phyloP scores from a whole-genome alignment of 64 coral and sea anemone genomes.

The Pocillopora verrucosa region DNA sequence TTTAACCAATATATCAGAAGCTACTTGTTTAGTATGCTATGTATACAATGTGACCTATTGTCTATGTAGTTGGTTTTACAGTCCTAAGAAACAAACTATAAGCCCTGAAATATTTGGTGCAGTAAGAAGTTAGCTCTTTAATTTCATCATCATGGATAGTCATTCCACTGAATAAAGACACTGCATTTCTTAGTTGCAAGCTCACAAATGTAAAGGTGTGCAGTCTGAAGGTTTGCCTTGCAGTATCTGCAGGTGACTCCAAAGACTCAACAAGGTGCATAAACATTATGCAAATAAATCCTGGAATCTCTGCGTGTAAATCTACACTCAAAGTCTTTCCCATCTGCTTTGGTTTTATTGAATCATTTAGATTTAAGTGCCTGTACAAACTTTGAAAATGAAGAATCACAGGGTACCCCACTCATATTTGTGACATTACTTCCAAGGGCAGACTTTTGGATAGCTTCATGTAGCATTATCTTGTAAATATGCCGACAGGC shows the following conservation, averaged over 20 bases:
- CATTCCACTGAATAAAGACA: conserved; percentile 44
- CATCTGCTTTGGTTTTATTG: conserved; percentile 22
- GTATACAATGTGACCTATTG: no score
- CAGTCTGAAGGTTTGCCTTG: conserved; percentile 10
- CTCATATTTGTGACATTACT: conserved; percentile 9
- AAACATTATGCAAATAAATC: conserved; percentile 46
- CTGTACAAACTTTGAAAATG: conserved; percentile 21
- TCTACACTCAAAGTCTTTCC: conserved; percentile 33
- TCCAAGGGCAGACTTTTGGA: conserved; percentile 14
- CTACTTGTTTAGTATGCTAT: no score
- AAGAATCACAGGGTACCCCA: not conserved
- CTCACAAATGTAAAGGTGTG: conserved; percentile 13
- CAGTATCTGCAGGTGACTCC: not conserved
- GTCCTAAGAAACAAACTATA: conserved; percentile 20
- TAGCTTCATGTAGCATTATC: conserved; percentile 12
- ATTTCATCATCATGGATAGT: conserved; percentile 32
- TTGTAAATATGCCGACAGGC: conserved; percentile 9
- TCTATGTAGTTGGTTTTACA: no score
- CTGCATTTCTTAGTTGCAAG: conserved; percentile 17
- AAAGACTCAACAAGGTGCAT: conserved; percentile 35
- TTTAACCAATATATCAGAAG: no score
- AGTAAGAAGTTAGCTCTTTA: conserved; percentile 19
- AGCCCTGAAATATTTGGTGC: conserved; percentile 28
- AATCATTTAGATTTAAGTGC: conserved; percentile 26
- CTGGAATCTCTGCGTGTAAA: conserved; percentile 51